phyloP scores from a whole-genome alignment of 2,888 invertebrate genomes.

The Zygothrica quintamaculata region DNA sequence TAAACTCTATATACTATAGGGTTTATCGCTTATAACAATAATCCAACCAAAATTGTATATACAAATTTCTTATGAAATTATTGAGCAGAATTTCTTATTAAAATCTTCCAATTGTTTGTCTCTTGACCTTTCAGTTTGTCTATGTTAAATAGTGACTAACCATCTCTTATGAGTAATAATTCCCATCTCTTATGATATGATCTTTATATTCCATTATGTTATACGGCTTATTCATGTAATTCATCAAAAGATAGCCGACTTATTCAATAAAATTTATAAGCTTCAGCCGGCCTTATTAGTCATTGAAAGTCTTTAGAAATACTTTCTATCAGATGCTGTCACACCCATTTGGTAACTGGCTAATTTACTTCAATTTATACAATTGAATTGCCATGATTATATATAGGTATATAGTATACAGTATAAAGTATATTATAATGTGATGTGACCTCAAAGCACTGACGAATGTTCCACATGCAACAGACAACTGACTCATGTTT shows the following conservation, averaged over 20 bases:
- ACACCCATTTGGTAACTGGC: conserved; percentile 39
- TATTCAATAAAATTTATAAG: conserved; percentile 19
- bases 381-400: conserved; percentile 36
- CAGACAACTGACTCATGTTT: conserved; percentile 49
- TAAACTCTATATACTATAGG: too few species aligned
- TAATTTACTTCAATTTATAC: conserved; percentile 30
- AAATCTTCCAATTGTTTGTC: not conserved
- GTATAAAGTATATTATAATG: too few species aligned
- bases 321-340: conserved; percentile 17
- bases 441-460: conserved; percentile 32
- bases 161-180: conserved; percentile 36
- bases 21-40: too few species aligned
- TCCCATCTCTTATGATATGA: not conserved
- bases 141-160: conserved; percentile 32
- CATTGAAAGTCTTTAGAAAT: conserved; percentile 33
- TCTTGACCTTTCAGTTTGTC: conserved; percentile 23
- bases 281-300: conserved; percentile 54
- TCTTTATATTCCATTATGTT: conserved; percentile 12
- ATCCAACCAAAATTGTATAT: too few species aligned
- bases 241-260: conserved; percentile 34
- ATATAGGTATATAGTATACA: too few species aligned
- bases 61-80: not conserved
- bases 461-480: conserved; percentile 40
- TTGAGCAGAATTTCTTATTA: not conserved
- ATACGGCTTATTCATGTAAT: conserved; percentile 20